Evolutionary conservation across 2,113 vertebrate genomes (phyloP).

Genomic region (Oreamnos americanus): DNA sequence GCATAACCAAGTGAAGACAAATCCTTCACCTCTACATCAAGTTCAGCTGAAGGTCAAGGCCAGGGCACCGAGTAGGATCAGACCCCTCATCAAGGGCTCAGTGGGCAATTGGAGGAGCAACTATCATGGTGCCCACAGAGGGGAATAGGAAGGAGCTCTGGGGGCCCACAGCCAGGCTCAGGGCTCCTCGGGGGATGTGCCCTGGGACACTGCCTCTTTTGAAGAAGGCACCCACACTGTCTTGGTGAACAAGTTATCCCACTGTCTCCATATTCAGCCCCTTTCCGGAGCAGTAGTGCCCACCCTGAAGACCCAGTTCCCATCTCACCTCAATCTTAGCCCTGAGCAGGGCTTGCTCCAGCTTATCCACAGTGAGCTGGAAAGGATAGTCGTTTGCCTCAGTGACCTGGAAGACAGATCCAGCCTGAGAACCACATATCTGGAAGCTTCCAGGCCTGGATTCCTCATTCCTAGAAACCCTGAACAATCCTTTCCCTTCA

Average conservation of each 20-base stretch:
- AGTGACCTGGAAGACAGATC: background rate
- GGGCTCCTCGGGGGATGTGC: fast-evolving
- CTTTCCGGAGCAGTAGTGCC: background rate
- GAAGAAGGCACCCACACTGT: background rate
- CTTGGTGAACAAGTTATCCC: background rate
- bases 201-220: background rate
- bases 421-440: background rate
- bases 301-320: background rate
- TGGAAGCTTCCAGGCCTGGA: background rate
- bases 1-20: background rate
- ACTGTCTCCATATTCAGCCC: background rate
- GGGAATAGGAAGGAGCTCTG: background rate
- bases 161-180: no score
- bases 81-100: background rate
- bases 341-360: slow-evolving; percentile 84
- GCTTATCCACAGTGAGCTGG: slow-evolving; percentile 88
- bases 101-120: background rate
- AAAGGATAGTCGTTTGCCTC: slow-evolving; percentile 77
- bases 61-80: background rate
- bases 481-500: background rate
- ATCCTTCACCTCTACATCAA: background rate
- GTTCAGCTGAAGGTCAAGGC: background rate
- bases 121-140: fast-evolving
- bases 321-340: slow-evolving; percentile 78
- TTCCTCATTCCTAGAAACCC: background rate